Conservation (phyloP, 1,140 invertebrate species). For the Alviniconcha marisindica region DNA sequence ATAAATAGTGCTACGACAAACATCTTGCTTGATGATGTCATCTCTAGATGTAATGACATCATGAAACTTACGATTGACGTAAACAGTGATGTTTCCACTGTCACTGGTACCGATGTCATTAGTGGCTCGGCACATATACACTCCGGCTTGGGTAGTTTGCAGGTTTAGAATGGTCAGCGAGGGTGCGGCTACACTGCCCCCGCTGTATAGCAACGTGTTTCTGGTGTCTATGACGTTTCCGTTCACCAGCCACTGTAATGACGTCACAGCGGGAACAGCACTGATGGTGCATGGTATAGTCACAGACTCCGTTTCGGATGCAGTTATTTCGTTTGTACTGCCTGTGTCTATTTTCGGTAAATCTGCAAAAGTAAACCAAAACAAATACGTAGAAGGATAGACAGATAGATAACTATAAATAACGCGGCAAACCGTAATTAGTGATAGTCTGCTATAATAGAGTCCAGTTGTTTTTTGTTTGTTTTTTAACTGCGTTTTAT, state of each 20-base stretch:
- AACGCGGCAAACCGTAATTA: background rate
- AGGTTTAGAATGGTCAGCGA: background rate
- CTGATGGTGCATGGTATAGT: constrained; percentile 18
- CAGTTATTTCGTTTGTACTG: background rate
- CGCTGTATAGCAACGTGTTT: constrained; percentile 11
- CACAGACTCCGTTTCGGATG: background rate
- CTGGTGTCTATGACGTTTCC: background rate
- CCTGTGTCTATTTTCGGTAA: background rate
- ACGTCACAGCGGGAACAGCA: constrained; percentile 8
- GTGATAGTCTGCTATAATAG: background rate
- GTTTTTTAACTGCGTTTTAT: no score
- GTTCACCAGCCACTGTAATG: constrained; percentile 23
- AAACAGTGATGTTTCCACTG: constrained; percentile 8
- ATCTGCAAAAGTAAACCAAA: background rate
- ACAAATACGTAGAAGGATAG: no score
- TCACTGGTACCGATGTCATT: constrained; percentile 12
- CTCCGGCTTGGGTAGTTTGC: background rate
- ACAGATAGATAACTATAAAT: background rate
- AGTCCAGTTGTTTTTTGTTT: no score
- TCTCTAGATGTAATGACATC: background rate
- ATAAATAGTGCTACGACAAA: no score
- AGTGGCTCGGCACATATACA: constrained; percentile 16
- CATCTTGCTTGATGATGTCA: background rate
- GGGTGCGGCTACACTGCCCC: background rate
- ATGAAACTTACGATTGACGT: constrained; percentile 29